A percentile compares a stretch with the other conserved stretches of the same genome.
phyloP scores from a whole-genome alignment of 2,113 vertebrate genomes.

The Morone chrysops region DNA sequence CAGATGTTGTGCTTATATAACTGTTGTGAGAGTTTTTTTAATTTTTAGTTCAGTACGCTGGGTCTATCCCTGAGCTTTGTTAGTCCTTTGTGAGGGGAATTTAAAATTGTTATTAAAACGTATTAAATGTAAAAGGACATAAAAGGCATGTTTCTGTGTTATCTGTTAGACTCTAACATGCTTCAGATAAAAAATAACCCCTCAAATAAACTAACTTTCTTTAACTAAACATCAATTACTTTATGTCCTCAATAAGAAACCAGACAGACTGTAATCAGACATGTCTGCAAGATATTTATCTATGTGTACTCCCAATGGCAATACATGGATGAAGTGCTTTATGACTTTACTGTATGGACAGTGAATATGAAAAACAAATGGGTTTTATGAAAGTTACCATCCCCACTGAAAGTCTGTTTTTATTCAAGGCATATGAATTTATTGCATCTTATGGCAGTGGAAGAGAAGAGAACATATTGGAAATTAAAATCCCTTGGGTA shows the following conservation, averaged over 20 bases:
- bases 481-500: conserved; percentile 19
- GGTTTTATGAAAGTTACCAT: conserved; percentile 13
- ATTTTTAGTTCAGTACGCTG: conserved; percentile 8
- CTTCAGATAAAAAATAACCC: conserved; percentile 4
- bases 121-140: not conserved
- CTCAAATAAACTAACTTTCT: conserved; percentile 19
- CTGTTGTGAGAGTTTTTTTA: conserved; percentile 9
- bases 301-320: conserved; percentile 55
- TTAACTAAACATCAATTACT: not conserved
- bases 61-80: conserved; percentile 11
- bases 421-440: not conserved
- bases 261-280: conserved; percentile 30
- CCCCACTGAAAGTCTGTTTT: not conserved
- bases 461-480: not conserved
- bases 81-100: not conserved
- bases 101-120: conserved; percentile 16
- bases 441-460: not conserved
- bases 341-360: conserved; percentile 42
- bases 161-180: not conserved
- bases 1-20: conserved; percentile 61
- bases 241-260: conserved; percentile 35
- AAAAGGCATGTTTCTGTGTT: not conserved
- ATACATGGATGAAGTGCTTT: conserved; percentile 38
- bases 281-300: conserved; percentile 43
- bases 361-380: conserved; percentile 31